Conservation (phyloP, 2,113 vertebrate genomes). For the Anser cygnoides region DNA sequence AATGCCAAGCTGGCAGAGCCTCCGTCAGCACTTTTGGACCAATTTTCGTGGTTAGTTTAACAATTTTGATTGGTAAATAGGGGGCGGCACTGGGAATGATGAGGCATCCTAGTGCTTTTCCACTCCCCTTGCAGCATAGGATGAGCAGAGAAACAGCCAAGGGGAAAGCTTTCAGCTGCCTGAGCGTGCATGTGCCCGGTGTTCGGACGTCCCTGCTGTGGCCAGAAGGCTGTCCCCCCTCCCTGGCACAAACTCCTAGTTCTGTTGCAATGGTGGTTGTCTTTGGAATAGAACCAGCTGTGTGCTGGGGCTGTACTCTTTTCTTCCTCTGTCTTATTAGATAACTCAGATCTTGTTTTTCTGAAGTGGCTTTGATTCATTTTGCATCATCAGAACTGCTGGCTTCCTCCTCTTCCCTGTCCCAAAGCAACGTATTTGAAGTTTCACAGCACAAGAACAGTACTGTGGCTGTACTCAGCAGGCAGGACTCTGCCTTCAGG, state of each 20-base stretch:
- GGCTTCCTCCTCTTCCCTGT: neutral
- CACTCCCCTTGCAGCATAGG: neutral
- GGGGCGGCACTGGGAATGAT: neutral
- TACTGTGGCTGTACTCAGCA: neutral
- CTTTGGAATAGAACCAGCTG: neutral
- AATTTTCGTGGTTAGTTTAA: neutral
- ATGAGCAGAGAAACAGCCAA: neutral
- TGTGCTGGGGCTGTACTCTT: too few relatives aligned
- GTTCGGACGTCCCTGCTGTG: neutral
- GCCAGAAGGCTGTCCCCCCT: neutral
- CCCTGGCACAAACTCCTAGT: neutral
- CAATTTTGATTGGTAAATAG: neutral
- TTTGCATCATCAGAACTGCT: neutral
- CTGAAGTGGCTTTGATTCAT: neutral
- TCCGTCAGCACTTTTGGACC: neutral
- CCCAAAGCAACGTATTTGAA: fast-evolving
- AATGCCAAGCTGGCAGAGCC: neutral
- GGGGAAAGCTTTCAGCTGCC: neutral
- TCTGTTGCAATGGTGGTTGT: neutral
- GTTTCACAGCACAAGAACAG: neutral
- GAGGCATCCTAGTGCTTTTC: neutral
- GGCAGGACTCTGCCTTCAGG: too few relatives aligned
- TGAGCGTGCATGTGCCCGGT: fast-evolving
- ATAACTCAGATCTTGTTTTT: neutral
- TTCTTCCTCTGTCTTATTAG: neutral